Conservation (phyloP, 2,113 vertebrate species). For the Dicentrarchus labrax region DNA sequence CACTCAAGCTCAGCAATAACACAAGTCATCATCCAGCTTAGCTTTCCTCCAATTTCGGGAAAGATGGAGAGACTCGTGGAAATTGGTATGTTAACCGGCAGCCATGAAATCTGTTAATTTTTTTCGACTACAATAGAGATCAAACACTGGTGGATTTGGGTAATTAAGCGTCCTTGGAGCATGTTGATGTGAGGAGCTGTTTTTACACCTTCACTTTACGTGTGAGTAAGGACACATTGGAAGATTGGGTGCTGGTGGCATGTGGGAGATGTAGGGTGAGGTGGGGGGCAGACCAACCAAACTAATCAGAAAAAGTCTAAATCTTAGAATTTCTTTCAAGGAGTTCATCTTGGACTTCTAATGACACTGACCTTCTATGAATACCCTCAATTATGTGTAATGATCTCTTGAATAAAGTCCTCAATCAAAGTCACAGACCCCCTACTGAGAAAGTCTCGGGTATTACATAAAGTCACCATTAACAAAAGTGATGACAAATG, state of each 20-base stretch:
- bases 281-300: slow-evolving; percentile 21
- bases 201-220: slow-evolving; percentile 66
- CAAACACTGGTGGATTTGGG: slow-evolving; percentile 77
- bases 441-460: slow-evolving; percentile 43
- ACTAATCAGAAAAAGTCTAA: slow-evolving; percentile 61
- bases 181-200: slow-evolving; percentile 60
- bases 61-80: slow-evolving; percentile 71
- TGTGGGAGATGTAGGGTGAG: slow-evolving; percentile 26
- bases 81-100: slow-evolving; percentile 78
- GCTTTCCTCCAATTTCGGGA: slow-evolving; percentile 70
- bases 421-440: slow-evolving; percentile 71
- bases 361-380: slow-evolving; percentile 80
- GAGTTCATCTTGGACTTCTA: slow-evolving; percentile 65
- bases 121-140: slow-evolving; percentile 72
- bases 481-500: slow-evolving; percentile 50
- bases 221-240: slow-evolving; percentile 42
- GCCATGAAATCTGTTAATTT: slow-evolving; percentile 74
- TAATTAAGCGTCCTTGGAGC: slow-evolving; percentile 75
- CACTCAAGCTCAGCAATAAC: slow-evolving; percentile 83
- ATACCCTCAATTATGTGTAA: slow-evolving; percentile 74
- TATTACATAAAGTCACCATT: slow-evolving; percentile 56
- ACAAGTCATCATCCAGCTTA: slow-evolving; percentile 82
- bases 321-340: slow-evolving; percentile 53
- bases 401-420: slow-evolving; percentile 77
- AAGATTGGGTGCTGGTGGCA: slow-evolving; percentile 16